Evolutionary conservation across 92 coral and sea anemone species (phyloP), one percentile per base, ranked within the genome.

Genomic region (Palythoa grandiflora): DNA sequence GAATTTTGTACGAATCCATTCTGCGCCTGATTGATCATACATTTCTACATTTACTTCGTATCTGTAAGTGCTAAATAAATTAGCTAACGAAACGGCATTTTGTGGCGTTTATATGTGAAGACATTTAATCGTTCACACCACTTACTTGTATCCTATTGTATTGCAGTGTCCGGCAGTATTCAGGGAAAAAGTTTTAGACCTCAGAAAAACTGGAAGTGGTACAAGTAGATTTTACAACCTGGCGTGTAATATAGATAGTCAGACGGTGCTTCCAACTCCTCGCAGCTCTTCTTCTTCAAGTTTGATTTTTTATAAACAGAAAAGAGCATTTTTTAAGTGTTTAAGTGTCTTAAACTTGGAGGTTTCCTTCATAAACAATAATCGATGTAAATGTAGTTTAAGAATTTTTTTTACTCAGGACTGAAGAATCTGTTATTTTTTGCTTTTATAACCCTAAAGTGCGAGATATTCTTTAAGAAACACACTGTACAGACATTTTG

Each of bases 141-240:
- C 39, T 66, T 15, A 60, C 71, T 61, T 17, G 7, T 20, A 11
- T 81, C 47, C 71, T 51, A 11, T 77, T 80, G 63, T n/a, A 59
- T 78, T 84, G 15, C 90, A 97, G 99, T 83, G 99, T 97, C 47
- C 92, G 96, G 54, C 97, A 93, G 89, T 97, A 91, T 85, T 97
- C 99, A 2, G 99, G 99, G 87, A 95, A 97, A 96, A 93, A 95
- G 91, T 97, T 95, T 75, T 92, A 88, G 75, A 48, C 53, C 28
- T 38, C 60, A 14, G 19, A 84, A 70, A 50, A 28, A 28, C 28
- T 28, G 28, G 28, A 28, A 48, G n/a, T 48, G 57, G 13, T 20
- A 5, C 28, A 68, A 39, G 60, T 53, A 20, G 39, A 16, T 36
- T 72, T 47, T 57, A 77, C 81, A 38, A 70, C 40, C 21, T 77